Evolutionary conservation across 37 sponge, comb jelly and placozoan species (phyloP).

Genomic region (Crambe crambe): DNA sequence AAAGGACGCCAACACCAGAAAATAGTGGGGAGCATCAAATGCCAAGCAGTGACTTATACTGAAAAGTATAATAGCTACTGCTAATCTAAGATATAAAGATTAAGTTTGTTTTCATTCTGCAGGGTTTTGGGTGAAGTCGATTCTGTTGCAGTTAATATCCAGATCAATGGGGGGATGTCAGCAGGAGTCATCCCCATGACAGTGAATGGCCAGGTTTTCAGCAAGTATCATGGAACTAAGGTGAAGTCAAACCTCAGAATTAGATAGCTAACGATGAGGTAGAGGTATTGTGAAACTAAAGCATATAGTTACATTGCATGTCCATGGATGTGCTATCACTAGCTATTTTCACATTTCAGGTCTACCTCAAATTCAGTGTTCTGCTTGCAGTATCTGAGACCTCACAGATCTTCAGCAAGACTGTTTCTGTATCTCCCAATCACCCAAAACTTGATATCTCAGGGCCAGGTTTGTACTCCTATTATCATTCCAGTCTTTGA

Average conservation of each 20-base stretch:
- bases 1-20: constrained; percentile 4
- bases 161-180: constrained; percentile 16
- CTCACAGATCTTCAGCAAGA: constrained; percentile 24
- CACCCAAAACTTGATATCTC: constrained; percentile 16
- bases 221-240: constrained; percentile 31
- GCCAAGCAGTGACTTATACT: constrained; percentile 37
- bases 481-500: neutral
- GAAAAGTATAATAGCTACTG: constrained; percentile 3
- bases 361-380: constrained; percentile 36
- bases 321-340: neutral
- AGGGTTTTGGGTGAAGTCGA: constrained; percentile 12
- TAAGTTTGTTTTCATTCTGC: neutral
- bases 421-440: constrained; percentile 13
- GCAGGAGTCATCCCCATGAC: constrained; percentile 14
- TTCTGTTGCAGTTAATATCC: neutral
- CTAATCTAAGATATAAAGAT: neutral
- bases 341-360: neutral
- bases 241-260: neutral
- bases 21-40: constrained; percentile 15
- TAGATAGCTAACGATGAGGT: neutral
- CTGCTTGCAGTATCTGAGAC: constrained; percentile 23
- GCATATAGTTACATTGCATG: neutral
- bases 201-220: constrained; percentile 23
- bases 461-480: constrained; percentile 7
- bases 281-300: neutral